Percentiles rank a stretch among this genome's conserved stretches.
Evolutionary conservation across 2,888 invertebrate species (phyloP).

Genomic region (Salpingus planirostris): DNA sequence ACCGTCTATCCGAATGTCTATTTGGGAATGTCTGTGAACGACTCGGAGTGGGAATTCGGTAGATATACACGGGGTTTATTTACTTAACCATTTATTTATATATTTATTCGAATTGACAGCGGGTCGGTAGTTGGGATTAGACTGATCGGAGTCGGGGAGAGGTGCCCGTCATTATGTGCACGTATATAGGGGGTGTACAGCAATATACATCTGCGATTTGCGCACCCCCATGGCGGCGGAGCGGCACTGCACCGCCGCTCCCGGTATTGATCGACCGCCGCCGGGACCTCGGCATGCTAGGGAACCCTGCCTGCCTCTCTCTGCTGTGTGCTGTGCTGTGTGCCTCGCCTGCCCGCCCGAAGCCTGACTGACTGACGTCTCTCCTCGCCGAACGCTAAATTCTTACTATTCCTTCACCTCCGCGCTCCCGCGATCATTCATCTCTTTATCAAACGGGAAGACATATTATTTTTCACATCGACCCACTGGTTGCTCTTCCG

Average conservation of each 20-base stretch:
- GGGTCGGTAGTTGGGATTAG: no score
- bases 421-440: slow-evolving; percentile 14
- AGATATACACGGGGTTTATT: no score
- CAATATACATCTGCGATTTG: slow-evolving; percentile 18
- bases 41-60: no score
- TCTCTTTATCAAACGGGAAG: slow-evolving; percentile 14
- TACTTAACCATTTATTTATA: slow-evolving; percentile 2
- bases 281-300: slow-evolving; percentile 28
- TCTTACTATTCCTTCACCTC: slow-evolving; percentile 16
- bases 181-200: no score
- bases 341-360: no score
- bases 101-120: no score
- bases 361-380: slow-evolving; percentile 17
- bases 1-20: no score
- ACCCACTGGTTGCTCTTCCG: slow-evolving; percentile 6
- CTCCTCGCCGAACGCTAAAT: slow-evolving; percentile 16
- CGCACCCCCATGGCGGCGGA: slow-evolving; percentile 29
- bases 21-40: no score
- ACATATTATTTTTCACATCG: slow-evolving; percentile 8
- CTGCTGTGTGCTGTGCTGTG: no score
- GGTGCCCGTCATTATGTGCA: no score
- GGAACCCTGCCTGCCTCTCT: no score
- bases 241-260: slow-evolving; percentile 32
- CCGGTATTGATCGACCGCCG: slow-evolving; percentile 36
- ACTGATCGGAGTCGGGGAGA: no score